Base-by-base conservation (phyloP, 2,113 vertebrate species). In the Beaufortia kweichowensis region DNA sequence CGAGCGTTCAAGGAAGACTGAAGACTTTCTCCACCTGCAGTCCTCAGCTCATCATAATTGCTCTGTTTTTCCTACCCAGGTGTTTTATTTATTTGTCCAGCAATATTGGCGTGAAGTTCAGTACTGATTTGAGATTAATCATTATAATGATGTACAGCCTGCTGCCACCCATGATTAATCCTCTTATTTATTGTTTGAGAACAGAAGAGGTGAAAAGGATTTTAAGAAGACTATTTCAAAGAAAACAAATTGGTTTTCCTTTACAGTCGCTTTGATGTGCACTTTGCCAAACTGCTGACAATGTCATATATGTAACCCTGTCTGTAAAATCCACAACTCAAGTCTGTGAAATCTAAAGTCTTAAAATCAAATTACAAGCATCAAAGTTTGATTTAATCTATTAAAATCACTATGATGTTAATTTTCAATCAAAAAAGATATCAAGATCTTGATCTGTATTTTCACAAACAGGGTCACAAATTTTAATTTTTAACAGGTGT, bases 11-110 rank as follows among this genome's bases (percentile, higher is more conserved):
- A 46, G 76, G 87, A 0, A 57, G 82, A 2, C 8, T 80, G 0
- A 91, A 91, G 62, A 53, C 85, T 33, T 35, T 90, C 48, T 89
- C 86, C 28, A 91, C 89, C 6, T 91, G 90, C 26, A 90, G 85
- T 15, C 23, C 87, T 50, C 89, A 91, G 9, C 77, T 91, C 10
- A 84, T 89, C 0, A 85, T 91, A 33, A 88, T 90, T 0, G 46
- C 79, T 1, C 85, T 89, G 0, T 91, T 85, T 7, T 90, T 79
- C 74, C n/a, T 88, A 31, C 88, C 89, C 0, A 83, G 89, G 57
- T 89, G 82, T 81, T 85, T 88, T 75, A 86, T 86, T 26, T 91
- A 91, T 66, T 68, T 90, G n/a, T 77, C 86, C 12, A 85, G 65
- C n/a, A 74, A 82, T 50, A 69, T 83, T 28, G 84, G 87, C 0